A percentile compares a stretch with the other conserved stretches of the same genome.
Evolutionary conservation across 2,113 vertebrate genomes (phyloP).

Genomic region (Prietella phreatophila): DNA sequence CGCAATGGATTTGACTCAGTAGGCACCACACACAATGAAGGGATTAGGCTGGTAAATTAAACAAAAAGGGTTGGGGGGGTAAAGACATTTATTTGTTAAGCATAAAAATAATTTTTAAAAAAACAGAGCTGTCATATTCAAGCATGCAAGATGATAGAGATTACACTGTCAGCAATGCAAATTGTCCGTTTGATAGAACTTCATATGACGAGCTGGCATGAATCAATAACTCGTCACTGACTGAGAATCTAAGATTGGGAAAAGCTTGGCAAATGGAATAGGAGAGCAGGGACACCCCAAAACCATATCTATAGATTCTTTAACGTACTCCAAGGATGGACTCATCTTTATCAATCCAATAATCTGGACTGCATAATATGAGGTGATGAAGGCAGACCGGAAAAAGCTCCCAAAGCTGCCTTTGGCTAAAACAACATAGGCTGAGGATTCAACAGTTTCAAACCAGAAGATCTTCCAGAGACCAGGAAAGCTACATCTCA

Average conservation of each 20-base stretch:
- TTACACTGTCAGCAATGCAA: not conserved
- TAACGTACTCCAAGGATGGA: not conserved
- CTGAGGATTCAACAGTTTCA: not conserved
- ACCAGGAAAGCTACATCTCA: not conserved
- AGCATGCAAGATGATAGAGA: not conserved
- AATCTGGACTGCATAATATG: not conserved
- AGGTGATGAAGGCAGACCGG: not conserved
- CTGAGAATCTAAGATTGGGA: not conserved
- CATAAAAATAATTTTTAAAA: constrained; percentile 21
- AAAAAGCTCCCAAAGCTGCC: not conserved
- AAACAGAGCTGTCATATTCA: not conserved
- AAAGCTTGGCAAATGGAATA: not conserved
- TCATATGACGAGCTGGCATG: no score
- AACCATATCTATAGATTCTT: not conserved
- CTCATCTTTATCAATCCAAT: not conserved
- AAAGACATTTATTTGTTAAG: constrained; percentile 30
- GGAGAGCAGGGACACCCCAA: not conserved
- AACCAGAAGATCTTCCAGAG: not conserved
- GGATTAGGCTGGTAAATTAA: constrained; percentile 35
- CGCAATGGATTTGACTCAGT: constrained; percentile 64
- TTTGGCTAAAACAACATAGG: not conserved
- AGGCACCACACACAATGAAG: constrained; percentile 31
- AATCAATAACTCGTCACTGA: no score
- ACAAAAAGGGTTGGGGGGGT: constrained; percentile 23
- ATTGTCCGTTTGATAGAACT: not conserved